A percentile compares a stretch with the other conserved stretches of the same genome.
These are phyloP conservation scores for Artibeus jamaicensis DNA, from an alignment of 2,797 vertebrate species.

Conservation along the genomic window DNA sequence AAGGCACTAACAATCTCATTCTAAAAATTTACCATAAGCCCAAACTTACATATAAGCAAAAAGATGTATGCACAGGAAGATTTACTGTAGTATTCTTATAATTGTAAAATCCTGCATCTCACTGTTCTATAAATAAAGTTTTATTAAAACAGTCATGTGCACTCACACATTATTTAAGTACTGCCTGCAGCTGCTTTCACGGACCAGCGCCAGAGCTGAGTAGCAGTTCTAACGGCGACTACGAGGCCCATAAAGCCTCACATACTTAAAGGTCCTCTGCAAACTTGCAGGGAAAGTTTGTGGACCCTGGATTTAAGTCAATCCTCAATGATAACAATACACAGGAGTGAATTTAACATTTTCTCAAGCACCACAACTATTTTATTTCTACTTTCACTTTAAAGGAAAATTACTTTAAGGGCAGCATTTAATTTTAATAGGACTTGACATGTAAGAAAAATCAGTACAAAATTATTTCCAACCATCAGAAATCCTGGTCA, in stretches of 20 bases:
- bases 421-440: not conserved
- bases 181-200: not conserved
- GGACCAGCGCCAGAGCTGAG: not conserved
- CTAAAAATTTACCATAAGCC: not conserved
- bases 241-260: not conserved
- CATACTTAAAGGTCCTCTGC: not conserved
- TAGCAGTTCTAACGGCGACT: not conserved
- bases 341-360: not conserved
- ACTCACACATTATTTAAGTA: not conserved
- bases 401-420: not conserved
- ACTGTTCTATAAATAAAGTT: not conserved
- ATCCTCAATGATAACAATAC: not conserved
- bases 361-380: conserved; percentile 41
- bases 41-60: not conserved
- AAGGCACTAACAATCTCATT: not conserved
- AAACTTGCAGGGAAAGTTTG: not conserved
- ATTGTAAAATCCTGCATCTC: not conserved
- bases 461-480: not conserved
- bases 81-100: not conserved
- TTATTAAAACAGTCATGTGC: not conserved
- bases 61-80: not conserved
- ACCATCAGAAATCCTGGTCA: not conserved
- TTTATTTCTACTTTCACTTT: conserved; percentile 24
- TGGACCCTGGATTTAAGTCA: not conserved
- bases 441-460: not conserved